These are phyloP conservation scores for Gastracanthus pulcherrimus DNA, from an alignment of 2,888 invertebrate species.

Conservation along the genomic window DNA sequence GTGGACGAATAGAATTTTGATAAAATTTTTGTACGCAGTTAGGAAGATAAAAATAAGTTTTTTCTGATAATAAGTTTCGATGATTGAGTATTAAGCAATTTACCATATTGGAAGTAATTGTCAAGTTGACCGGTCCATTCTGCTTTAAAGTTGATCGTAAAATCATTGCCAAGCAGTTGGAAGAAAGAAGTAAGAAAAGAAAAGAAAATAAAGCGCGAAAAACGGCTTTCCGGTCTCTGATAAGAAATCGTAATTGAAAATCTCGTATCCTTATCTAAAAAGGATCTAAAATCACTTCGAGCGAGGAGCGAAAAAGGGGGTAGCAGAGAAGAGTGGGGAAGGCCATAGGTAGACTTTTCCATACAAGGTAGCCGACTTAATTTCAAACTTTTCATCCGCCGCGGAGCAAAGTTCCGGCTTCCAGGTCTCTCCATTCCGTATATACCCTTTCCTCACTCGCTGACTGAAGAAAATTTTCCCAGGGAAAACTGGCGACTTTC, in stretches of 20 bases:
- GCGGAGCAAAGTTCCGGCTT: conserved; percentile 25
- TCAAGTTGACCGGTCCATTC: conserved; percentile 2
- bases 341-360: conserved; percentile 42
- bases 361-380: conserved; percentile 53
- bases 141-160: background rate
- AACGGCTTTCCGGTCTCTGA: conserved; percentile 38
- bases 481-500: background rate
- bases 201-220: conserved; percentile 28
- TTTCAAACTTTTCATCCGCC: conserved; percentile 56
- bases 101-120: conserved; percentile 5
- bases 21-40: too few relatives aligned
- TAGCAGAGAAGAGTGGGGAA: conserved; percentile 39
- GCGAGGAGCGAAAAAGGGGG: background rate
- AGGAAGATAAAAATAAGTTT: too few relatives aligned
- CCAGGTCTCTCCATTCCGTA: too few relatives aligned
- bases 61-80: too few relatives aligned
- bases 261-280: conserved; percentile 56
- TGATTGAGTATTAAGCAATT: too few relatives aligned
- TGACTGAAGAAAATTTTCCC: background rate
- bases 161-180: background rate
- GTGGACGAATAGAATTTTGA: too few relatives aligned
- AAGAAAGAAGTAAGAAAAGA: conserved; percentile 25
- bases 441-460: too few relatives aligned
- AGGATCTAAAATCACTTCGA: conserved; percentile 52
- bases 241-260: conserved; percentile 59